Evolutionary conservation across 2,113 vertebrate genomes (phyloP).

Genomic region (Xyrauchen texanus): DNA sequence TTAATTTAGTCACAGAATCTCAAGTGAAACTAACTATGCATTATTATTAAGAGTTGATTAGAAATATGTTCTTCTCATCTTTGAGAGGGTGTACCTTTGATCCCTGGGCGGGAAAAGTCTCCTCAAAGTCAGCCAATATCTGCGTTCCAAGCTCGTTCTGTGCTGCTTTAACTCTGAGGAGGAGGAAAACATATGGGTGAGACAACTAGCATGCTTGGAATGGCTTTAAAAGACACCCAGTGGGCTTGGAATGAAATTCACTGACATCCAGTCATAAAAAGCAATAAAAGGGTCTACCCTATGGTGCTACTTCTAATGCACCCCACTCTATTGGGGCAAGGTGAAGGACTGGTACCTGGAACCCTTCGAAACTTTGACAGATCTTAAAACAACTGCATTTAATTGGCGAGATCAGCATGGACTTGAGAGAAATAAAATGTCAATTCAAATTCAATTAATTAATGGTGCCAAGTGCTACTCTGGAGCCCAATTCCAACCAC

Average conservation of each 20-base stretch:
- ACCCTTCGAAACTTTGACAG: too few relatives aligned
- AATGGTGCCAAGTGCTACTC: too few relatives aligned
- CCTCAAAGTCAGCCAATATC: conserved; percentile 96
- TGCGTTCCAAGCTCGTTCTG: conserved; percentile 96
- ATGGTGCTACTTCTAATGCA: background rate
- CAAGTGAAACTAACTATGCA: background rate
- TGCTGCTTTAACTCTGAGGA: conserved; percentile 88
- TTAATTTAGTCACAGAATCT: too few relatives aligned
- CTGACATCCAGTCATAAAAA: background rate
- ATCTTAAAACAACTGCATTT: too few relatives aligned
- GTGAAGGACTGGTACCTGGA: too few relatives aligned
- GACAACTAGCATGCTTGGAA: background rate
- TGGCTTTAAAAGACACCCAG: conserved; percentile 14
- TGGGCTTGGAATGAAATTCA: background rate
- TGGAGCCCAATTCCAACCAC: too few relatives aligned
- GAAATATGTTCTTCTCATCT: background rate
- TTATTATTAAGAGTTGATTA: background rate
- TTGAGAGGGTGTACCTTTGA: conserved; percentile 83
- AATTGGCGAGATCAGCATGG: too few relatives aligned
- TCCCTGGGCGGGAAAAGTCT: conserved; percentile 93
- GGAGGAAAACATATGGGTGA: background rate
- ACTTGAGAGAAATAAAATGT: too few relatives aligned
- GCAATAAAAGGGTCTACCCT: background rate
- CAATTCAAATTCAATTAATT: too few relatives aligned
- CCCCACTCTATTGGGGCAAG: too few relatives aligned